phyloP scores from a whole-genome alignment of 2,113 vertebrate species.

The Sus scrofa region T2T-Sscrofa CM000813.6:98207001-98207500 shows the following conservation, averaged over 20 bases:
- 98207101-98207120: neutral
- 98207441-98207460: neutral
- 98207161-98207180: neutral
- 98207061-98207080: neutral
- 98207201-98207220: neutral
- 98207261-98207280: neutral
- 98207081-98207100: neutral
- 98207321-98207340: neutral
- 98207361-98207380: neutral
- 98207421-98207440: neutral
- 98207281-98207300: neutral
- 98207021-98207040: constrained; percentile 22
- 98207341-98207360: neutral
- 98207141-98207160: constrained; percentile 15
- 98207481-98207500: neutral
- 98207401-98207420: constrained; percentile 12
- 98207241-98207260: neutral
- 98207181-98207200: neutral
- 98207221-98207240: neutral
- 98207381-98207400: neutral
- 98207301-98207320: neutral
- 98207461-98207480: neutral
- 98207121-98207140: neutral
- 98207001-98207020: neutral
- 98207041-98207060: constrained; percentile 29